Evolutionary conservation across 2,113 vertebrate genomes (phyloP), one percentile per base, ranked within the genome.

Genomic region (Buteo buteo): DNA sequence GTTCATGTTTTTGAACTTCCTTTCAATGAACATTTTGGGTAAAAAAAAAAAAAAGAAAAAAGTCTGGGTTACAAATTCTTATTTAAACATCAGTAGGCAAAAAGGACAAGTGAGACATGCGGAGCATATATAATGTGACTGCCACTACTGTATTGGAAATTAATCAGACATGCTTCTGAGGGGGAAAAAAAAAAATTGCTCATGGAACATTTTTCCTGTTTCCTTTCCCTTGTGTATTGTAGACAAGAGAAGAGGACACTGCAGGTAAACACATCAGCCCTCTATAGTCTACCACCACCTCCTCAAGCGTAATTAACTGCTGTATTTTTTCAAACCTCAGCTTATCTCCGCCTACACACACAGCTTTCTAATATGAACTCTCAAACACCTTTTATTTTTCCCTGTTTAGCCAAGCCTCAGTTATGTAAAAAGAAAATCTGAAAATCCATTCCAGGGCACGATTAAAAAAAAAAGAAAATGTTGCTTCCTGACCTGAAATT

Each of bases 11-110:
- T 88, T 94, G 19, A 85, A 83, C 13, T 77, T 84, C n/a, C 18
- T 81, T 93, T 81, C 45, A 87, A 59, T 49, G 7, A 96, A 92
- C 24, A 49, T 78, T 89, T 62, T 65, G 67, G 47, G 26, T 32
- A 66, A 67, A 71, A 57, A 78, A 66, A 78, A 66, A 38, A 76
- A 54, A 40, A 55, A 18, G 28, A 54, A 24, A 59, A 58, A 54
- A 44, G 62, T 83, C 61, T 13, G 34, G 90, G 19, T 79, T 92
- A 89, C 52, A 54, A 90, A 54, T 89, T 94, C 82, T 84, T 88
- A 76, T 88, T 96, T 88, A 87, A 95, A 90, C 49, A 94, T 71
- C 42, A 88, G 71, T 26, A 96, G 61, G 36, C 58, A 90, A 94
- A 96, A 97, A 85, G 70, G 61, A 74, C 50, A 93, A 76, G 10